Conservation (phyloP, 2,888 invertebrate genomes). For the Dynastes grantii region DNA sequence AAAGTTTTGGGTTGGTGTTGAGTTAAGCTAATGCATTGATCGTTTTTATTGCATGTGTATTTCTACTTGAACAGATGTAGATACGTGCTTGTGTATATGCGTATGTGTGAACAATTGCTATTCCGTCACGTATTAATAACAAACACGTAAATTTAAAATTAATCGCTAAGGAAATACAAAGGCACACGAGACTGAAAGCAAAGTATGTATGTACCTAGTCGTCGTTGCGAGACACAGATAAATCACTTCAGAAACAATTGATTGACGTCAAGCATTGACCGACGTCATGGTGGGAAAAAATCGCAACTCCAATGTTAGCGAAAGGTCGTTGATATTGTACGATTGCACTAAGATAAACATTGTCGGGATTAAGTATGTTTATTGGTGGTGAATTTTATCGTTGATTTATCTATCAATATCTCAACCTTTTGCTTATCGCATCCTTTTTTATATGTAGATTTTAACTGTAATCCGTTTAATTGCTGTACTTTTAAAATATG, state of each 20-base stretch:
- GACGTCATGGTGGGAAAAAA: slow-evolving; percentile 41
- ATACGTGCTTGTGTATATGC: neutral
- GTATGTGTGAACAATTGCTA: neutral
- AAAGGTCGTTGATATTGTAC: slow-evolving; percentile 28
- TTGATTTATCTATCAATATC: too few species aligned
- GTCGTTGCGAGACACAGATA: slow-evolving; percentile 25
- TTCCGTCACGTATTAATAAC: slow-evolving; percentile 7
- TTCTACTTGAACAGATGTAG: too few species aligned
- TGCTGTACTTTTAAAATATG: too few species aligned
- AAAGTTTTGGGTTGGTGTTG: too few species aligned
- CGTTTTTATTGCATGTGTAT: too few species aligned
- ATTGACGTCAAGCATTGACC: slow-evolving; percentile 35
- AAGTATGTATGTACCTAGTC: neutral
- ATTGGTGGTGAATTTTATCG: too few species aligned
- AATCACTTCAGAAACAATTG: slow-evolving; percentile 39
- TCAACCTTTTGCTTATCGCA: too few species aligned
- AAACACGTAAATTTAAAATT: slow-evolving; percentile 18
- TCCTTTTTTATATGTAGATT: too few species aligned
- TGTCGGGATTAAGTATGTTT: too few species aligned
- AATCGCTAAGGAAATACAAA: slow-evolving; percentile 16
- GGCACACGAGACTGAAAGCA: neutral
- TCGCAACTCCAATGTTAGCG: slow-evolving; percentile 20
- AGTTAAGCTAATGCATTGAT: too few species aligned
- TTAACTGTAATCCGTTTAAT: too few species aligned
- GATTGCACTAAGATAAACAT: neutral